Evolutionary conservation across 2,113 vertebrate genomes (phyloP).

Genomic region (Trichechus manatus): DNA sequence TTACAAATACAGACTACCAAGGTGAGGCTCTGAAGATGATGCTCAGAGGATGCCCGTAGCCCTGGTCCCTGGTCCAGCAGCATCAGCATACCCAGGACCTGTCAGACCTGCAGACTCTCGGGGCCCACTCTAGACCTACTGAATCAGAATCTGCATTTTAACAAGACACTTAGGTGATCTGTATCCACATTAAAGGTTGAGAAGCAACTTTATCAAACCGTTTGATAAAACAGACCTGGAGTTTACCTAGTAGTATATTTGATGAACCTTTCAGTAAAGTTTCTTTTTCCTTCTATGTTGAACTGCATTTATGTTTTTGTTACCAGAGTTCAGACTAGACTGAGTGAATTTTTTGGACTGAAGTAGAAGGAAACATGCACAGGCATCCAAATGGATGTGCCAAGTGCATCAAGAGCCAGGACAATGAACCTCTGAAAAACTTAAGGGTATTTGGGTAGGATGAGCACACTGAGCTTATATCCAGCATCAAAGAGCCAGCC

Average conservation of each 20-base stretch:
- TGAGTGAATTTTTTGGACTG: neutral
- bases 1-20: neutral
- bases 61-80: neutral
- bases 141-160: neutral
- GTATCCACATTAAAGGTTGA: no score
- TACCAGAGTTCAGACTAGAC: neutral
- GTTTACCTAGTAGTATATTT: fast-evolving
- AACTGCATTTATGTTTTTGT: neutral
- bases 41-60: neutral
- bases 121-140: neutral
- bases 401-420: neutral
- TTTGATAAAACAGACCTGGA: neutral
- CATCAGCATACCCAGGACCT: fast-evolving
- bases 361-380: neutral
- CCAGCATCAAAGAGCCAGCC: neutral
- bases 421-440: neutral
- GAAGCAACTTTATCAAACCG: neutral
- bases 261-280: neutral
- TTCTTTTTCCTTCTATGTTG: neutral
- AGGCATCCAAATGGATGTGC: neutral
- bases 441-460: neutral
- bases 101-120: neutral
- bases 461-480: neutral
- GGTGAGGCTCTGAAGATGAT: fast-evolving
- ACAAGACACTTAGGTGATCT: neutral